Evolutionary conservation across 2,888 invertebrate genomes (phyloP).

Genomic region (Sarcophaga subvicina): DNA sequence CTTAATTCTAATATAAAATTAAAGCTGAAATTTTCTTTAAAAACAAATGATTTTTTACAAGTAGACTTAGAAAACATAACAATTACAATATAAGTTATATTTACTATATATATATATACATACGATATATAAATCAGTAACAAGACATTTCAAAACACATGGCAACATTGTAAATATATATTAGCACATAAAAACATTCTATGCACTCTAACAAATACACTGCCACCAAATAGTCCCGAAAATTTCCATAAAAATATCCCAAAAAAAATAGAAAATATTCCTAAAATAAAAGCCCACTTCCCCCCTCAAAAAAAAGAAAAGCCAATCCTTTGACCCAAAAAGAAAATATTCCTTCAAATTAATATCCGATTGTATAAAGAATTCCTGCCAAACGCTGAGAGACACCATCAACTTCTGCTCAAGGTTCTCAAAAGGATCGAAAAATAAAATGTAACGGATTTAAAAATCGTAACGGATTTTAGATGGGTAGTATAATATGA

Average conservation of each 20-base stretch:
- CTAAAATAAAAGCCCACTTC: background rate
- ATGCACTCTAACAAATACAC: slow-evolving; percentile 49
- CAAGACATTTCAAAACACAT: slow-evolving; percentile 43
- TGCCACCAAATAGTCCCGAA: slow-evolving; percentile 31
- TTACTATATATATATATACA: background rate
- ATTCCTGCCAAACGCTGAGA: slow-evolving; percentile 50
- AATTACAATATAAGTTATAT: slow-evolving; percentile 26
- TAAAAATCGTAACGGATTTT: slow-evolving; percentile 44
- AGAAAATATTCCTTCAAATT: slow-evolving; percentile 16
- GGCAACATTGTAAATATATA: slow-evolving; percentile 75
- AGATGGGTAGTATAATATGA: slow-evolving; percentile 77
- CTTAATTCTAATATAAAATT: slow-evolving; percentile 60
- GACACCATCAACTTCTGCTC: slow-evolving; percentile 39
- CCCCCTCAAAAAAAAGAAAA: background rate
- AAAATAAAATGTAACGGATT: slow-evolving; percentile 51
- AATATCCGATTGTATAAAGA: slow-evolving; percentile 59
- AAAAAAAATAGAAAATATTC: background rate
- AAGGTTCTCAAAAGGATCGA: slow-evolving; percentile 41
- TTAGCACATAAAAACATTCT: slow-evolving; percentile 46
- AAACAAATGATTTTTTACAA: slow-evolving; percentile 15
- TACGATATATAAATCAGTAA: background rate
- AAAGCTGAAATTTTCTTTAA: slow-evolving; percentile 43
- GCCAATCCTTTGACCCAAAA: no score
- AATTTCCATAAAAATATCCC: background rate
- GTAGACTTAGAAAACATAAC: slow-evolving; percentile 33